A percentile compares a stretch with the other conserved stretches of the same genome.
Evolutionary conservation across 2,797 vertebrate genomes (phyloP).

Genomic region (Gouania willdenowi): DNA sequence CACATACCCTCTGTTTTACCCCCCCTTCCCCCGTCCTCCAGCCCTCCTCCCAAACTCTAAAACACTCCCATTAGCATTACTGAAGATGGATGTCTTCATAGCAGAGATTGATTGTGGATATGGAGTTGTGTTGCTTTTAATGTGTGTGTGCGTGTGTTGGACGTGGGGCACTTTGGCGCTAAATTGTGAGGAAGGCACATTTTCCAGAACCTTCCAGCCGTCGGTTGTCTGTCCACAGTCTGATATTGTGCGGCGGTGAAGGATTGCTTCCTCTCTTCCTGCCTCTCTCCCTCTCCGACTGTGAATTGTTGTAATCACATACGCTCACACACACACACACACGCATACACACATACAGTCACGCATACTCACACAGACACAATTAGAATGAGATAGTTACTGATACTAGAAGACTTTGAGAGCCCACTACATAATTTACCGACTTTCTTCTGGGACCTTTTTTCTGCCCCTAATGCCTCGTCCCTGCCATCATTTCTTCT

Average conservation of each 20-base stretch:
- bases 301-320: constrained; percentile 36
- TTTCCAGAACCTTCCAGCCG: constrained; percentile 72
- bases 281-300: constrained; percentile 45
- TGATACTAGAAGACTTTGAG: constrained; percentile 60
- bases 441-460: constrained; percentile 57
- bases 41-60: constrained; percentile 75
- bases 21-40: constrained; percentile 73
- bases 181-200: constrained; percentile 60
- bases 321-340: constrained; percentile 11
- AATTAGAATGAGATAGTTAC: constrained; percentile 60
- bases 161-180: constrained; percentile 65
- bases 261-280: constrained; percentile 72
- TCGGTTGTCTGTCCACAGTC: constrained; percentile 67
- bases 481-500: constrained; percentile 49
- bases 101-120: constrained; percentile 99
- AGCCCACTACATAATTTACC: constrained; percentile 63
- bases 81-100: constrained; percentile 99
- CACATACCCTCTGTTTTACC: constrained; percentile 66
- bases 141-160: constrained; percentile 51
- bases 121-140: constrained; percentile 90
- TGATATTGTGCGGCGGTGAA: constrained; percentile 73
- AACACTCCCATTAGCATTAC: constrained; percentile 93
- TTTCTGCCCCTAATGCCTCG: constrained; percentile 43
- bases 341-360: constrained; percentile 14
- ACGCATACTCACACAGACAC: constrained; percentile 46